Evolutionary conservation across 2,888 invertebrate genomes (phyloP).

Genomic region (Agrotis puta): DNA sequence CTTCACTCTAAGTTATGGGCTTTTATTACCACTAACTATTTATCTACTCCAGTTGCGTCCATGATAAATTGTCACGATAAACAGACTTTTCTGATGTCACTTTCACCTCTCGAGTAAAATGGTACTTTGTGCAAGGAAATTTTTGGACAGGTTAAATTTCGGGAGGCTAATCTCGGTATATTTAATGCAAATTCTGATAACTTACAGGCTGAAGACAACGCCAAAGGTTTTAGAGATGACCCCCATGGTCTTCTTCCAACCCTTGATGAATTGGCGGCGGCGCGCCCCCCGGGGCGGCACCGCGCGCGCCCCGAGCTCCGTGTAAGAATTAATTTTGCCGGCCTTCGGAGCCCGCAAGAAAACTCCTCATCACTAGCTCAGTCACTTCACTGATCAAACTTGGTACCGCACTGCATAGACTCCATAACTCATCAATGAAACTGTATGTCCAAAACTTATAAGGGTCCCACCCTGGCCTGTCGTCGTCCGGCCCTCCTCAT

Average conservation of each 20-base stretch:
- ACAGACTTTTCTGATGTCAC: constrained; percentile 60
- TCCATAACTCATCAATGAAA: constrained; percentile 72
- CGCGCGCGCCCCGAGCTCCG: constrained; percentile 84
- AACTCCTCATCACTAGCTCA: constrained; percentile 80
- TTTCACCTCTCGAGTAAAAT: constrained; percentile 43
- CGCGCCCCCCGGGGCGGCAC: constrained; percentile 87
- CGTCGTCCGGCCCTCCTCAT: constrained; percentile 70
- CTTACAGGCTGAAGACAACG: constrained; percentile 96
- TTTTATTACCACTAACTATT: constrained; percentile 76
- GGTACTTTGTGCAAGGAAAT: constrained; percentile 22
- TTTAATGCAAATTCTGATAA: constrained; percentile 66
- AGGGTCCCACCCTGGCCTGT: constrained; percentile 60
- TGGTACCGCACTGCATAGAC: constrained; percentile 72
- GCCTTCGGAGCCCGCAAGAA: constrained; percentile 69
- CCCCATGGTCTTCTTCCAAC: constrained; percentile 92
- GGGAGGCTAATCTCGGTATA: background rate
- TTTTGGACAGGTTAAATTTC: constrained; percentile 13
- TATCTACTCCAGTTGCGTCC: constrained; percentile 66
- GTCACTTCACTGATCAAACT: constrained; percentile 79
- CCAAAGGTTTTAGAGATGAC: constrained; percentile 95
- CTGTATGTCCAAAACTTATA: constrained; percentile 62
- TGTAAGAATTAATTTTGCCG: constrained; percentile 89
- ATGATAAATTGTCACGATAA: constrained; percentile 77
- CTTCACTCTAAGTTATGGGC: constrained; percentile 68
- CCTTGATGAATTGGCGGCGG: constrained; percentile 89